Evolutionary conservation across 1,140 invertebrate species (phyloP).

Genomic region (Achroia grisella): DNA sequence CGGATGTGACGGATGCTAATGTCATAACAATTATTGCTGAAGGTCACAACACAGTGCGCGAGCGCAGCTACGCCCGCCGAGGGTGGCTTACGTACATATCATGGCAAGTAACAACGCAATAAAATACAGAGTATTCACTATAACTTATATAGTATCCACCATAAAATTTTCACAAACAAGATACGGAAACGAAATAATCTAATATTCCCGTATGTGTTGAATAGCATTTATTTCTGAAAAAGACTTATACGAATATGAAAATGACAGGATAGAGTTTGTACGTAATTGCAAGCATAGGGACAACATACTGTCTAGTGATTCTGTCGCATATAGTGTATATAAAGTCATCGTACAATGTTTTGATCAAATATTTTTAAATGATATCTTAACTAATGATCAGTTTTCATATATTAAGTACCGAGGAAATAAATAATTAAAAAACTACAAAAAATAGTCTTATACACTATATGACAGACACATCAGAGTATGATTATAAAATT

Average conservation of each 20-base stretch:
- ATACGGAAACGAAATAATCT: conserved; percentile 11
- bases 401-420: conserved; percentile 43
- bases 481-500: too few relatives aligned
- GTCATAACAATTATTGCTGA: conserved; percentile 59
- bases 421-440: conserved; percentile 21
- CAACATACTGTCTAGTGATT: conserved; percentile 12
- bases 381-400: conserved; percentile 8
- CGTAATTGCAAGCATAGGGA: conserved; percentile 55
- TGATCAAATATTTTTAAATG: conserved; percentile 1
- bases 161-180: conserved; percentile 25
- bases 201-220: conserved; percentile 12
- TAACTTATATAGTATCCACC: conserved; percentile 19
- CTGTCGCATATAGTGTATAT: conserved; percentile 20
- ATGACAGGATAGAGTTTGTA: conserved; percentile 56
- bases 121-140: conserved; percentile 19
- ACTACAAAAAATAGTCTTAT: too few relatives aligned
- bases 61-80: background rate
- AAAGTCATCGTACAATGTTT: conserved; percentile 6
- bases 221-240: conserved; percentile 9
- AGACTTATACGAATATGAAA: conserved; percentile 26
- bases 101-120: conserved; percentile 10
- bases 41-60: conserved; percentile 47
- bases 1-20: conserved; percentile 35
- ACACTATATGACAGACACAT: too few relatives aligned
- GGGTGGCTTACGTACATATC: background rate